These are phyloP conservation scores for Heliconius eleuchia DNA, from an alignment of 1,140 invertebrate species.

Conservation along the genomic window DNA sequence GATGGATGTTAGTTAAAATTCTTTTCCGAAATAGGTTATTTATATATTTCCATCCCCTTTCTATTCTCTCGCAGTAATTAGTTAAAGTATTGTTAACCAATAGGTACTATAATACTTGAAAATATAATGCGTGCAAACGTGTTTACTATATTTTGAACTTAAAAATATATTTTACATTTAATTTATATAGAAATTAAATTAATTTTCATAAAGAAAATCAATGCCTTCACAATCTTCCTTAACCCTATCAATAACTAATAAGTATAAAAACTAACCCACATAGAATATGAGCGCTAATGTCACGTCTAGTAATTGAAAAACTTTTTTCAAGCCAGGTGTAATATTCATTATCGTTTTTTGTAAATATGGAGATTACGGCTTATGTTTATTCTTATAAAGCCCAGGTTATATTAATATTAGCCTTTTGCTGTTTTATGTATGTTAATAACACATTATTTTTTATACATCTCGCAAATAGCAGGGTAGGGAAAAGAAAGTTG, in stretches of 20 bases:
- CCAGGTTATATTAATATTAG: not conserved
- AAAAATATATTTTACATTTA: not conserved
- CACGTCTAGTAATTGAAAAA: slow-evolving; percentile 19
- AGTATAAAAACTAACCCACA: not conserved
- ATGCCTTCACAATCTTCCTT: not conserved
- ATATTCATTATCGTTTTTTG: slow-evolving; percentile 23
- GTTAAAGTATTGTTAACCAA: too few species aligned
- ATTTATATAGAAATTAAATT: not conserved
- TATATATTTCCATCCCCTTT: too few species aligned
- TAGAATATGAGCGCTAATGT: slow-evolving; percentile 2
- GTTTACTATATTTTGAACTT: too few species aligned
- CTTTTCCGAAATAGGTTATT: too few species aligned
- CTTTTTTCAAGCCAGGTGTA: slow-evolving; percentile 11
- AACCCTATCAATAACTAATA: slow-evolving; percentile 6
- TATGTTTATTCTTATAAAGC: not conserved
- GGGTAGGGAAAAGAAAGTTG: too few species aligned
- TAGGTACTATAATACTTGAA: too few species aligned
- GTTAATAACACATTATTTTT: not conserved
- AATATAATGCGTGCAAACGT: too few species aligned
- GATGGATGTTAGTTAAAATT: too few species aligned
- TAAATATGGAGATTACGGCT: not conserved
- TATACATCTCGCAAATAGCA: too few species aligned
- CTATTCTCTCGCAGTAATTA: too few species aligned
- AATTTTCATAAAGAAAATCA: not conserved
- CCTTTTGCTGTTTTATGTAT: not conserved